Base-by-base conservation (phyloP, 2,888 invertebrate species). In the Leptura quadrifasciata region DNA sequence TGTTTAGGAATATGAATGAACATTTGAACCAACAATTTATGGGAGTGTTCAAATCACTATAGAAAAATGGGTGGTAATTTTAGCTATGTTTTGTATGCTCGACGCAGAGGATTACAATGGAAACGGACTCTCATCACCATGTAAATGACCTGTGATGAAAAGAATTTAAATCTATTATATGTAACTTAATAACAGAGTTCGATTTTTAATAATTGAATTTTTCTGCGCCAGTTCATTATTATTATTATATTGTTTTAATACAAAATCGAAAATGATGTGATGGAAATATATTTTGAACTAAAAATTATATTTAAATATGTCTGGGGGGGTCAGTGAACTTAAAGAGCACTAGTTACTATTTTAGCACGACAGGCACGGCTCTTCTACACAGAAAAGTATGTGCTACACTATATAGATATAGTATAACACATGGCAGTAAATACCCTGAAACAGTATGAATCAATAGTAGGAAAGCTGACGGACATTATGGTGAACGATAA, bases 1-100 rank as follows among this genome's bases (percentile, higher is more conserved):
- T 24, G 54, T 67, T 67, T 54, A 21, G 60, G 52, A 67, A 52
- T 52, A 67, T 52, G 65, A 67, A 67, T 67, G 65, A 54, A 67
- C 65, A 27, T 54, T 54, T 24, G 65, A 54, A n/a, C 54, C 1
- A 67, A 54, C 47, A 67, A 67, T 67, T 54, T 52, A 54, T 67
- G 17, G 65, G 65, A 21, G 65, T 52, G 65, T n/a, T 67, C 54
- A 17, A 21, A 35, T 21, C 9, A 64, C 60, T 15, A 31, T 61
- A 18, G 31, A 47, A 47, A 18, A 61, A 31, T 61, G 60, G 18
- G 31, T 17, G 31, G 27, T 61, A n/a, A n/a, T 60, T 24, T 21
- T 27, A 60, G 60, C 0, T 47, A 61, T 61, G 31, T 27, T 31
- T 27, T 17, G 27, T 15, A 17, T 18, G 60, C 31, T 47, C 31